phyloP scores from a whole-genome alignment of 2,797 vertebrate genomes.

The Pangasius macronema region DNA sequence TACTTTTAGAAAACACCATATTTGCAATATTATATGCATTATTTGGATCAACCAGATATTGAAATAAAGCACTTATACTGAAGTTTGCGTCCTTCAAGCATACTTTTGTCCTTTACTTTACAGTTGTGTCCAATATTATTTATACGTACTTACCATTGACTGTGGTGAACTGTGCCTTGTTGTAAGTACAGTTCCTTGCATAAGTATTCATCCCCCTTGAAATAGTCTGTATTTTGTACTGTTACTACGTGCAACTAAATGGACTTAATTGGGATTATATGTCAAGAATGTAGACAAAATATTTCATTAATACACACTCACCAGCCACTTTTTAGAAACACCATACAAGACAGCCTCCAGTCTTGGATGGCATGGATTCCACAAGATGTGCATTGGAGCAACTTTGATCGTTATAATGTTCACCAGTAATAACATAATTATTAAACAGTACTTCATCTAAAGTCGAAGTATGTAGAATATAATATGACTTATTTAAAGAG shows the following conservation, averaged over 20 bases:
- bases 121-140: neutral
- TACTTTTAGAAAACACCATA: neutral
- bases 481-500: neutral
- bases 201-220: neutral
- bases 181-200: neutral
- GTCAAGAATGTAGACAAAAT: neutral
- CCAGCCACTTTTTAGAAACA: neutral
- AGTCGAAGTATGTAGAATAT: neutral
- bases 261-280: neutral
- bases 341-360: neutral
- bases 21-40: neutral
- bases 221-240: neutral
- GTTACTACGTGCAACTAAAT: neutral
- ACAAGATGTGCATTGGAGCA: neutral
- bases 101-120: neutral
- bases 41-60: constrained; percentile 18
- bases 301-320: neutral
- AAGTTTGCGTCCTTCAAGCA: neutral
- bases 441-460: neutral
- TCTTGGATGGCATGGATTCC: neutral
- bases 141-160: neutral
- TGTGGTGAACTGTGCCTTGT: neutral
- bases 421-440: neutral
- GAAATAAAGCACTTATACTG: constrained; percentile 34
- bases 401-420: neutral